These are phyloP conservation scores for Bagarius yarrelli DNA, from an alignment of 2,113 vertebrate species.

Conservation along the genomic window DNA sequence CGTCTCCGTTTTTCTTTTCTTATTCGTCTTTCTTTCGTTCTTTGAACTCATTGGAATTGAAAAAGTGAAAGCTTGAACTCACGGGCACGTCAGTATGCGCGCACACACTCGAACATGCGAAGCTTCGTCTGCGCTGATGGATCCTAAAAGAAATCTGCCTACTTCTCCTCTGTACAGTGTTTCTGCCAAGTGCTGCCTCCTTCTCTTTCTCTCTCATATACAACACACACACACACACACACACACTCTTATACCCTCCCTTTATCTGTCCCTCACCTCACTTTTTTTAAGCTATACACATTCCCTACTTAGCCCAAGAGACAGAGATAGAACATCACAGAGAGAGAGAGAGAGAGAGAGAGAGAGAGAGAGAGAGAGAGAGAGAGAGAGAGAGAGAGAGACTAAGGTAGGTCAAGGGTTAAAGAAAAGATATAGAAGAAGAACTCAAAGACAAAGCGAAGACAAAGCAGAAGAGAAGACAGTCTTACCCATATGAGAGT, in stretches of 20 bases:
- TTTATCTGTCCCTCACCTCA: constrained; percentile 34
- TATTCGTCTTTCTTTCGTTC: not conserved
- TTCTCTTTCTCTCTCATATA: constrained; percentile 29
- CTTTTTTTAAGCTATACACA: constrained; percentile 38
- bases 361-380: not conserved
- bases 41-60: constrained; percentile 44
- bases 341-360: not conserved
- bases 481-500: constrained; percentile 57
- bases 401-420: constrained; percentile 3
- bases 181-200: constrained; percentile 57
- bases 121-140: constrained; percentile 39
- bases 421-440: not conserved
- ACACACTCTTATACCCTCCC: not conserved
- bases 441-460: not conserved
- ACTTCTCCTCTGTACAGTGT: constrained; percentile 34
- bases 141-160: constrained; percentile 49
- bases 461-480: not conserved
- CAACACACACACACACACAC: constrained; percentile 7
- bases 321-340: not conserved
- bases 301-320: constrained; percentile 18
- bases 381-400: not conserved
- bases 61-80: constrained; percentile 57
- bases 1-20: constrained; percentile 9
- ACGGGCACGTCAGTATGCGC: constrained; percentile 52
- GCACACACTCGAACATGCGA: constrained; percentile 18